phyloP scores from a whole-genome alignment of 2,797 vertebrate species.

The Anabas testudineus region DNA sequence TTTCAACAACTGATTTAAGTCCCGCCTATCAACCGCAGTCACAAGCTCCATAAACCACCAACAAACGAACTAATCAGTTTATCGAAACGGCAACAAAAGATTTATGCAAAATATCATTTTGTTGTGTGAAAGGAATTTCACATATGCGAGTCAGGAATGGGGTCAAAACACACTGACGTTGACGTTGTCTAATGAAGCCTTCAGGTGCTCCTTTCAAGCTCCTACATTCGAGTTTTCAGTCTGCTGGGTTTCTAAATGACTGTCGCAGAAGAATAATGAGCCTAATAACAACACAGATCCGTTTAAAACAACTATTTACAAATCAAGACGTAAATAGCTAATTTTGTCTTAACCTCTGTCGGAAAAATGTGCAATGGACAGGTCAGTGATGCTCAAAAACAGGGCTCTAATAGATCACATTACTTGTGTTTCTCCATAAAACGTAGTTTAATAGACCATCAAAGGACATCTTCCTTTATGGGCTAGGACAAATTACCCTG shows the following conservation, averaged over 20 bases:
- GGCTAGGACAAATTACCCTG: neutral
- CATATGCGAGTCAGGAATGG: constrained; percentile 66
- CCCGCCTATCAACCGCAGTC: neutral
- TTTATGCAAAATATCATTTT: constrained; percentile 53
- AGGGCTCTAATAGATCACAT: neutral
- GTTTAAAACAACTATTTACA: neutral
- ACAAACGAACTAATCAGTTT: neutral
- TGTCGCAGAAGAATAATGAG: too few relatives aligned
- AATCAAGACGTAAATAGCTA: neutral
- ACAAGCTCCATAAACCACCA: neutral
- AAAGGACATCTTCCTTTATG: too few relatives aligned
- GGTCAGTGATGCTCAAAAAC: neutral
- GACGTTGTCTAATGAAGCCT: constrained; percentile 51
- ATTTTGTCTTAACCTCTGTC: neutral
- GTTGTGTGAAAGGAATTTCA: constrained; percentile 74
- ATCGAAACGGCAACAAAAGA: constrained; percentile 8
- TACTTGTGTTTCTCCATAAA: neutral
- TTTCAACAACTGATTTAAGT: neutral
- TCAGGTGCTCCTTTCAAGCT: constrained; percentile 35
- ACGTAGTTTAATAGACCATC: too few relatives aligned
- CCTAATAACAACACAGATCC: neutral
- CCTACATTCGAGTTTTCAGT: neutral
- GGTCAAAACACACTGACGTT: constrained; percentile 51
- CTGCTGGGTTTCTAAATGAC: neutral
- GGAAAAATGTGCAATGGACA: too few relatives aligned